phyloP scores from a whole-genome alignment of 2,888 invertebrate species.

The Copidosoma aretas region DNA sequence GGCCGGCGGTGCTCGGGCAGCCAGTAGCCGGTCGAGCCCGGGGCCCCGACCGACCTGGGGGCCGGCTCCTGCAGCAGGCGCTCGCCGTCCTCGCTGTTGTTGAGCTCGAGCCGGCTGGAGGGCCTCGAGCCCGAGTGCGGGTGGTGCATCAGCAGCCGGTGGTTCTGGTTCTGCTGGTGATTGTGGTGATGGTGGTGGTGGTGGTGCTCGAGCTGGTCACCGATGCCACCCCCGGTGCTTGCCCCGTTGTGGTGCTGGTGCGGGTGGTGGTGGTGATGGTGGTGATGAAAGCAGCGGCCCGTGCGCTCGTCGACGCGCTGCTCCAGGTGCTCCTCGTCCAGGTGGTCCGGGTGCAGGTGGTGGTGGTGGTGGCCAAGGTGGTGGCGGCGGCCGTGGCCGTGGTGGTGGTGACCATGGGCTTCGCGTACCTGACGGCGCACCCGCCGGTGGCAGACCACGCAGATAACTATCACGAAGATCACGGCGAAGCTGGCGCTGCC shows the following conservation, averaged over 20 bases:
- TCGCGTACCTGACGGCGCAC: constrained; percentile 52
- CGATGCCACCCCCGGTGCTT: constrained; percentile 30
- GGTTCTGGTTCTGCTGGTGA: constrained; percentile 41
- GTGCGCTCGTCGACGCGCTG: constrained; percentile 53
- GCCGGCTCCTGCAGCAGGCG: constrained; percentile 32
- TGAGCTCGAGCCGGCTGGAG: constrained; percentile 28
- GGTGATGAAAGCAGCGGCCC: constrained; percentile 53
- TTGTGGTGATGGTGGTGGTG: constrained; percentile 47
- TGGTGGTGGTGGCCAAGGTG: constrained; percentile 1
- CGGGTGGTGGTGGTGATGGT: constrained; percentile 49
- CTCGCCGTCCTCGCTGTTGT: constrained; percentile 36
- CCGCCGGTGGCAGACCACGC: constrained; percentile 68
- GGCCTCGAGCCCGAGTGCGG: constrained; percentile 12
- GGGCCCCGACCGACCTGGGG: neutral
- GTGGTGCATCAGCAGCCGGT: constrained; percentile 44
- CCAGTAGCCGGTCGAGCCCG: neutral
- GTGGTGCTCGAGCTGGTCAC: neutral
- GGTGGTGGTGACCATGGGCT: constrained; percentile 39
- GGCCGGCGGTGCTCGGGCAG: constrained; percentile 49
- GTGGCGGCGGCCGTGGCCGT: constrained; percentile 37
- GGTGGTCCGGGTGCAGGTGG: constrained; percentile 39
- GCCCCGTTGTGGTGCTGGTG: constrained; percentile 43
- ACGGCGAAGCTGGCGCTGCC: constrained; percentile 63
- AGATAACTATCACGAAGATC: constrained; percentile 62
- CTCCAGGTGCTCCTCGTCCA: constrained; percentile 50